A percentile compares a stretch with the other conserved stretches of the same genome.
phyloP scores from a whole-genome alignment of 2,113 vertebrate genomes.

The Chitala chitala region DNA sequence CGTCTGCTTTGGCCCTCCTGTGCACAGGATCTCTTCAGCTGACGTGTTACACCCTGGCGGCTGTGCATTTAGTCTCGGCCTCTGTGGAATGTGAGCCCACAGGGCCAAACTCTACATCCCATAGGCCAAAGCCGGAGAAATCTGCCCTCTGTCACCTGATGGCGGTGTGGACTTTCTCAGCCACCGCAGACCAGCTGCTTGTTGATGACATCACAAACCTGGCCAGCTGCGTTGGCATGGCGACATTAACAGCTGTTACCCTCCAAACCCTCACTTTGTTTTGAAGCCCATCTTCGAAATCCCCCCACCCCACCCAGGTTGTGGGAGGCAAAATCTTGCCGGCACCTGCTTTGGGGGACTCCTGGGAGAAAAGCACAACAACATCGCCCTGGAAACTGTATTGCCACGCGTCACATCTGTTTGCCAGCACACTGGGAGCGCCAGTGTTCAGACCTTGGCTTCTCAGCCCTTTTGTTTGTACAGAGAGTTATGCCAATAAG shows the following conservation, averaged over 20 bases:
- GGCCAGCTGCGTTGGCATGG: slow-evolving; percentile 42
- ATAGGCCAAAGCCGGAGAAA: not conserved
- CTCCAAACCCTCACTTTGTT: slow-evolving; percentile 22
- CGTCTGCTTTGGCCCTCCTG: not conserved
- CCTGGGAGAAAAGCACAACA: slow-evolving; percentile 34
- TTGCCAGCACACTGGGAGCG: not conserved
- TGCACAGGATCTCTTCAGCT: not conserved
- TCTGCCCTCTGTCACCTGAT: slow-evolving; percentile 10
- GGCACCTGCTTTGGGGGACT: slow-evolving; percentile 45
- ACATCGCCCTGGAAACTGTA: slow-evolving; percentile 23
- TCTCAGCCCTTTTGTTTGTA: not conserved
- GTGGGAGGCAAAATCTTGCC: slow-evolving; percentile 29
- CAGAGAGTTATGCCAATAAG: too few species aligned
- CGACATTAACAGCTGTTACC: slow-evolving; percentile 46
- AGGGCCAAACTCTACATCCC: not conserved
- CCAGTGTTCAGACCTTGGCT: not conserved
- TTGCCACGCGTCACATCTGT: slow-evolving; percentile 14
- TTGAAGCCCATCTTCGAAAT: not conserved
- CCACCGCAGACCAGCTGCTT: slow-evolving; percentile 38
- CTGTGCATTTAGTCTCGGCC: not conserved
- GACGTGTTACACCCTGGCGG: not conserved
- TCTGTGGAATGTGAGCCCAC: not conserved
- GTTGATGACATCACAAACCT: slow-evolving; percentile 42
- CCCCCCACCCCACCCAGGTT: slow-evolving; percentile 26
- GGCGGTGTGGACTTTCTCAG: slow-evolving; percentile 8